phyloP scores from a whole-genome alignment of 2,888 invertebrate species.

The Ecliptopera silaceata region DNA sequence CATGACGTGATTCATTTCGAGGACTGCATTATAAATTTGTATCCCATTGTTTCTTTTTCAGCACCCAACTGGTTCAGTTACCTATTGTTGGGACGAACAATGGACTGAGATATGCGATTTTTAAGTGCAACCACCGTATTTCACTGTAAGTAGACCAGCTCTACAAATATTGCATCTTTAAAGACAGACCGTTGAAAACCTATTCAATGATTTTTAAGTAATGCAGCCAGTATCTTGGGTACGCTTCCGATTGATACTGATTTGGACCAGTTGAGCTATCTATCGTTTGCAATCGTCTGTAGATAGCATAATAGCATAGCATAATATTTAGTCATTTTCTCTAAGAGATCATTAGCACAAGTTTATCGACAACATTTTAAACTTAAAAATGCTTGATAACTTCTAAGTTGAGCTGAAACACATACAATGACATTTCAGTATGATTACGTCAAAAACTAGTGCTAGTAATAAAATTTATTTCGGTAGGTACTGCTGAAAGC shows the following conservation, averaged over 20 bases:
- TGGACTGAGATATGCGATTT: constrained; percentile 67
- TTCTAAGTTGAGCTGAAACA: no score
- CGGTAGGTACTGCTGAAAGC: constrained; percentile 6
- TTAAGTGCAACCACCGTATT: constrained; percentile 53
- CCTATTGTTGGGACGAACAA: constrained; percentile 73
- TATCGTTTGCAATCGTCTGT: no score
- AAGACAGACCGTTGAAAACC: constrained; percentile 5
- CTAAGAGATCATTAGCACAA: not conserved
- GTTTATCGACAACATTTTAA: not conserved
- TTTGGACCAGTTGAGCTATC: no score
- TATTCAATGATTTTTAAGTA: constrained; percentile 10
- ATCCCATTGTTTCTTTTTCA: constrained; percentile 75
- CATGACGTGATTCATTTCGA: constrained; percentile 76
- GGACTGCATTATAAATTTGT: constrained; percentile 79
- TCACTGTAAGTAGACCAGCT: constrained; percentile 39
- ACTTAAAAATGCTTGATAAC: no score
- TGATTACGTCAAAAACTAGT: constrained; percentile 2
- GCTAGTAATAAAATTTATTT: constrained; percentile 1
- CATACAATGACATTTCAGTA: no score
- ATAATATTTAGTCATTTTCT: constrained; percentile 1
- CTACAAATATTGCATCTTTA: constrained; percentile 21
- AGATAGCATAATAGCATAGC: not conserved
- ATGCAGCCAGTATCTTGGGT: no score
- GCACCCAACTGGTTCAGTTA: constrained; percentile 67
- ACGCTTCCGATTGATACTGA: no score